A percentile compares a stretch with the other conserved stretches of the same genome.
These are phyloP conservation scores for Ennomos erosarius DNA, from an alignment of 2,888 invertebrate genomes.

Conservation along the genomic window DNA sequence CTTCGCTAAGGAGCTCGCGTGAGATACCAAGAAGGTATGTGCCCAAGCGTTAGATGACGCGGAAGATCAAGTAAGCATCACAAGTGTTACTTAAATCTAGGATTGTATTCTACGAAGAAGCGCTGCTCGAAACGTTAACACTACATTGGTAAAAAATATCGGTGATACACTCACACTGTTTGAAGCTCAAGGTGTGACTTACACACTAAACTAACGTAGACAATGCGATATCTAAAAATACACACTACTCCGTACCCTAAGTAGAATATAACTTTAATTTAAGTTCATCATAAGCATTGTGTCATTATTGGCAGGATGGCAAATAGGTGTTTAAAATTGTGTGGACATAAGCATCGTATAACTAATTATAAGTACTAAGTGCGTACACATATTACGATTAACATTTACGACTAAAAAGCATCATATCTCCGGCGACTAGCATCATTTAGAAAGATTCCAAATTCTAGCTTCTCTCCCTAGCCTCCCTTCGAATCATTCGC, in stretches of 20 bases:
- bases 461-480: slow-evolving; percentile 50
- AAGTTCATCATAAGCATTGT: slow-evolving; percentile 83
- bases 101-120: slow-evolving; percentile 61
- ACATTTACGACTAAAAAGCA: slow-evolving; percentile 81
- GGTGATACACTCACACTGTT: slow-evolving; percentile 76
- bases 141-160: slow-evolving; percentile 78
- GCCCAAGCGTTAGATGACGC: slow-evolving; percentile 25
- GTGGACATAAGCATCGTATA: slow-evolving; percentile 83
- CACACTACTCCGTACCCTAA: slow-evolving; percentile 81
- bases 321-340: slow-evolving; percentile 75
- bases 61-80: slow-evolving; percentile 43
- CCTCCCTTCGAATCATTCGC: slow-evolving; percentile 29
- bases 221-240: slow-evolving; percentile 85
- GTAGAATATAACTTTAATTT: slow-evolving; percentile 77
- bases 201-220: slow-evolving; percentile 82
- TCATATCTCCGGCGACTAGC: slow-evolving; percentile 77
- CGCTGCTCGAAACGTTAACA: slow-evolving; percentile 64
- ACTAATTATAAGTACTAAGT: slow-evolving; percentile 73
- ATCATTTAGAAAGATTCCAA: slow-evolving; percentile 84
- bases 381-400: slow-evolving; percentile 74
- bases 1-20: slow-evolving; percentile 26
- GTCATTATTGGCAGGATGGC: slow-evolving; percentile 83
- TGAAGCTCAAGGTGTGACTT: slow-evolving; percentile 82
- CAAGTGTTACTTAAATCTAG: slow-evolving; percentile 58
- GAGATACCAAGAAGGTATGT: slow-evolving; percentile 22